These are phyloP conservation scores for Chrysomallon squamiferum DNA, from an alignment of 1,140 invertebrate genomes.

Conservation along the genomic window DNA sequence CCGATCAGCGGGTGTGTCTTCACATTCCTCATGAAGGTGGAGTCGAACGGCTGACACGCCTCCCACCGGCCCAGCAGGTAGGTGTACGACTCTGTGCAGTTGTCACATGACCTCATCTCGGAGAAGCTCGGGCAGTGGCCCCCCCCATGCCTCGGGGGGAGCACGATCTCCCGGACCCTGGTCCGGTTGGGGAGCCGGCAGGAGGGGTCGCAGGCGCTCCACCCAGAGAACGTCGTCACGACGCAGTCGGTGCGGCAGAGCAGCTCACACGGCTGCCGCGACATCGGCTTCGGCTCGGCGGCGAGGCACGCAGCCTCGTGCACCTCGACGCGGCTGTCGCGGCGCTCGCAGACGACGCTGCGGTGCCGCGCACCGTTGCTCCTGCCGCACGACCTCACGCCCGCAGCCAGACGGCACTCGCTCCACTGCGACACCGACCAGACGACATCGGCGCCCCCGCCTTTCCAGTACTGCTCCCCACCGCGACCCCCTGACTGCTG, in stretches of 20 bases:
- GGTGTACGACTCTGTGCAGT: slow-evolving; percentile 24
- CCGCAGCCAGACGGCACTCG: slow-evolving; percentile 17
- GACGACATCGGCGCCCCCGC: slow-evolving; percentile 21
- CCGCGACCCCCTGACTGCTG: not conserved
- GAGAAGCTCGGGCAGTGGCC: slow-evolving; percentile 67
- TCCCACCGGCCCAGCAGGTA: slow-evolving; percentile 22
- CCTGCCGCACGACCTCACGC: slow-evolving; percentile 5
- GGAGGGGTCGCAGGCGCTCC: slow-evolving; percentile 70
- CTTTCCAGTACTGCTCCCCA: not conserved
- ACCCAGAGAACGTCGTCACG: slow-evolving; percentile 70
- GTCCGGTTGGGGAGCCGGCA: slow-evolving; percentile 61
- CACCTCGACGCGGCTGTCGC: slow-evolving; percentile 15
- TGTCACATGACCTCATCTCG: slow-evolving; percentile 67
- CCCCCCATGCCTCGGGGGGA: slow-evolving; percentile 62
- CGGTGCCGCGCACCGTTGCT: slow-evolving; percentile 29
- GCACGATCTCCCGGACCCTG: slow-evolving; percentile 68
- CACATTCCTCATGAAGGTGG: slow-evolving; percentile 11
- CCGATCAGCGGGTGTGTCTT: slow-evolving; percentile 28
- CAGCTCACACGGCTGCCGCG: slow-evolving; percentile 35
- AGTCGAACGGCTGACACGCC: slow-evolving; percentile 15
- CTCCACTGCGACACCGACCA: slow-evolving; percentile 44
- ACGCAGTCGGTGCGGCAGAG: slow-evolving; percentile 65
- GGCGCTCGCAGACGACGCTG: slow-evolving; percentile 35
- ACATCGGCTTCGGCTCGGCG: slow-evolving; percentile 32
- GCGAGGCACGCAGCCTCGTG: slow-evolving; percentile 30